These are phyloP conservation scores for Xenopus laevis DNA, from an alignment of 2,113 vertebrate genomes.

Conservation along the genomic window DNA sequence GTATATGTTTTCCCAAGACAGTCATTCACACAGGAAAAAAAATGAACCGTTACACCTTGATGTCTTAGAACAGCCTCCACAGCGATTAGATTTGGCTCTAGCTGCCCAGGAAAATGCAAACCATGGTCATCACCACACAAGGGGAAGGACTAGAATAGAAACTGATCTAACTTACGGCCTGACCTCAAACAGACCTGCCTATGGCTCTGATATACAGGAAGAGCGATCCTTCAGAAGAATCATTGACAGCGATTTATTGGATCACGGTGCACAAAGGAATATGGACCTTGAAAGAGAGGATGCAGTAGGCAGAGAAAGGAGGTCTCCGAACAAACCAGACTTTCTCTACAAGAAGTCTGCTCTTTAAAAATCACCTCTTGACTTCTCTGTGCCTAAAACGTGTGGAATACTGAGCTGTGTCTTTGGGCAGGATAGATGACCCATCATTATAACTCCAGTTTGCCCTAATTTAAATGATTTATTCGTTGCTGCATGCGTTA, in stretches of 20 bases:
- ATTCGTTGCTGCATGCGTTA: constrained; percentile 52
- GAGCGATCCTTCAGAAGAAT: constrained; percentile 70
- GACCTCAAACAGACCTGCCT: constrained; percentile 73
- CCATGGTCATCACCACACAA: constrained; percentile 60
- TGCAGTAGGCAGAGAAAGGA: constrained; percentile 78
- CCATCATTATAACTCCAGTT: constrained; percentile 25
- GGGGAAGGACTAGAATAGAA: constrained; percentile 79
- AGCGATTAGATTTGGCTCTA: constrained; percentile 74
- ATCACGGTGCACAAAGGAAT: constrained; percentile 72
- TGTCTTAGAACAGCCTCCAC: constrained; percentile 82
- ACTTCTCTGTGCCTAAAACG: constrained; percentile 67
- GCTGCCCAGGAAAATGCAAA: constrained; percentile 68
- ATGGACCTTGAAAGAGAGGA: constrained; percentile 77
- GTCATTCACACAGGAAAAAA: constrained; percentile 70
- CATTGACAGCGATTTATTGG: constrained; percentile 68
- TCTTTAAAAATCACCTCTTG: constrained; percentile 73
- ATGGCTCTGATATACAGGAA: constrained; percentile 72
- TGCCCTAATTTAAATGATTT: too few relatives aligned
- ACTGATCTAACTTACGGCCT: constrained; percentile 89
- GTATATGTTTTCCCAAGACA: constrained; percentile 65
- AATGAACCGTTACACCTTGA: constrained; percentile 83
- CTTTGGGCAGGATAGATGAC: constrained; percentile 59
- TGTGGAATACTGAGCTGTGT: constrained; percentile 54
- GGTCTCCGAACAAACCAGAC: constrained; percentile 91
- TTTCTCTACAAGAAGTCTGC: constrained; percentile 97